Evolutionary conservation across 2,888 invertebrate species (phyloP), one percentile per base, ranked within the genome.

Genomic region (Eupithecia dodoneata): DNA sequence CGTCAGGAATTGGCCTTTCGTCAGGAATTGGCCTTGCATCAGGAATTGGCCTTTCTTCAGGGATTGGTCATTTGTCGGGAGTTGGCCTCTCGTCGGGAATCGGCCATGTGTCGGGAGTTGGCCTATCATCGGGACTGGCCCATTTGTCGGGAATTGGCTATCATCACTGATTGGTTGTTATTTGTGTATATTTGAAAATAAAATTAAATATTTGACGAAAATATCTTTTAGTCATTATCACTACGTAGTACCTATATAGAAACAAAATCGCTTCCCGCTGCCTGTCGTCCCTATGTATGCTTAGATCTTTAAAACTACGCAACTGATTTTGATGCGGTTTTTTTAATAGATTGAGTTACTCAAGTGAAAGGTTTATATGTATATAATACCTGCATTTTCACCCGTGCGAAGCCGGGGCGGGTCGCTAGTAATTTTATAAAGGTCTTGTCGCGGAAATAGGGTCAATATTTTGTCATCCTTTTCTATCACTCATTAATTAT

Each of bases 101-200:
- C 12, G 63, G 30, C 63, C 63, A 63, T 30, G 9, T 59, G 9
- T 59, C 77, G 15, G 77, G 75, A 3, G 70, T 72, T 70, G 67
- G 73, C 67, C 41, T 79, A 49, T 75, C 76, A 9, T 72, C 77
- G 10, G 75, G 78, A 2, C 10, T 59, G 1, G 10, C 10, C 18
- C 59, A 59, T 18, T 59, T 59, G 9, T 65, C 74, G 13, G 80
- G 81, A 6, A 72, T 74, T 4, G 77, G 77, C 41, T 78, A 78
- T 69, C 78, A 78, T 69, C 78, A 74, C 73, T 73, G 71, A 73
- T 44, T 74, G 47, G n/a, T 72, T 67, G n/a, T 41, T 59, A n/a
- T 67, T 15, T 42, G 66, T 66, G 15, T 30, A 63, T 13, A 67
- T 49, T 42, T 71, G 52, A 41, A 44, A 75, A 69, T 78, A 76